Conservation (phyloP, 2,888 invertebrate species). For the Calliphora vomitoria region DNA sequence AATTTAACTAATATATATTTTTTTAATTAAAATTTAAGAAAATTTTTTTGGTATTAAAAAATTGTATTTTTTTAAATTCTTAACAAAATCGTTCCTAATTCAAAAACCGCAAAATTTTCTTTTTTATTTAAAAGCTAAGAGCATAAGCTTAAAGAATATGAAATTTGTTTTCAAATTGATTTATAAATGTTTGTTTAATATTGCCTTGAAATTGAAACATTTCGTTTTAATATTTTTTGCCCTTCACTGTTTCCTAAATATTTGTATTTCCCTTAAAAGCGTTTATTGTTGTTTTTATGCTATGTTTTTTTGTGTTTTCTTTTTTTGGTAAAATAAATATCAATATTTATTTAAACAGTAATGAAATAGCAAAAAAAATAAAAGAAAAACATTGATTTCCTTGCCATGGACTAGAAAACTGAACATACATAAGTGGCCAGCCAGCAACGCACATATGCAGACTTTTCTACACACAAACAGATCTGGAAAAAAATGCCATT, state of each 20-base stretch:
- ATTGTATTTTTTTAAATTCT: too few relatives aligned
- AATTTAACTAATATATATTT: too few relatives aligned
- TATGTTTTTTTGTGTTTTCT: slow-evolving; percentile 22
- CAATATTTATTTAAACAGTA: slow-evolving; percentile 68
- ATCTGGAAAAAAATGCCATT: background rate
- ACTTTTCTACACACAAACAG: background rate
- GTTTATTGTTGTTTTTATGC: background rate
- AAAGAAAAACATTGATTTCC: slow-evolving; percentile 31
- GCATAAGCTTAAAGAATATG: too few relatives aligned
- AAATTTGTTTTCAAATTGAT: too few relatives aligned
- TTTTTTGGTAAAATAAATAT: slow-evolving; percentile 62
- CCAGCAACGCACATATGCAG: slow-evolving; percentile 2
- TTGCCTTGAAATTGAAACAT: background rate
- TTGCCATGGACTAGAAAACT: slow-evolving; percentile 36
- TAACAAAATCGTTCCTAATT: too few relatives aligned
- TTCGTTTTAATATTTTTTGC: background rate
- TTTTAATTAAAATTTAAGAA: too few relatives aligned
- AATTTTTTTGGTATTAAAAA: too few relatives aligned
- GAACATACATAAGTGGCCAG: slow-evolving; percentile 19
- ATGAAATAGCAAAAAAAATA: slow-evolving; percentile 17
- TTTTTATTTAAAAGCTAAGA: too few relatives aligned
- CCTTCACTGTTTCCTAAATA: slow-evolving; percentile 37
- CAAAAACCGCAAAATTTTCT: too few relatives aligned
- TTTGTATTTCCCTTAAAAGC: slow-evolving; percentile 28
- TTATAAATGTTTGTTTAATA: too few relatives aligned